Percentiles rank a stretch among this genome's conserved stretches.
phyloP scores from a whole-genome alignment of 2,797 vertebrate species.

The Toxotes lorentzi region DNA sequence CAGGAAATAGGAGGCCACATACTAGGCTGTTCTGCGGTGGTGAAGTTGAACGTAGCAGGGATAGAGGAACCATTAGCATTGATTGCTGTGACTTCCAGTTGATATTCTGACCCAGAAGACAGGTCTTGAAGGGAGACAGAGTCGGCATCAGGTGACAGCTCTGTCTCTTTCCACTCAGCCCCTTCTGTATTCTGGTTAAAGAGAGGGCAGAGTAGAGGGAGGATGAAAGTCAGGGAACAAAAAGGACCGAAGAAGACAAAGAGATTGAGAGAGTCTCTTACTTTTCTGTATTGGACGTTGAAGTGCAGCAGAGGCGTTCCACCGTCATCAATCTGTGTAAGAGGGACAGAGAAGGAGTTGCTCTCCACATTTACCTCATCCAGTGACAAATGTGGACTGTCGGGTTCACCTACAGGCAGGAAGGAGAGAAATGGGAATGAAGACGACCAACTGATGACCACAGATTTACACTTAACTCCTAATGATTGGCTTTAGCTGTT shows the following conservation, averaged over 20 bases:
- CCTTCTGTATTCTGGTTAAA: constrained; percentile 63
- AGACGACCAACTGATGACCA: neutral
- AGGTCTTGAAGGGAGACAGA: constrained; percentile 65
- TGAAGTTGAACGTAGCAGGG: constrained; percentile 70
- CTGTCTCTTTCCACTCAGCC: constrained; percentile 62
- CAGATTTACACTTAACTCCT: neutral
- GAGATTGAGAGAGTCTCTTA: neutral
- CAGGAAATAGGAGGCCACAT: constrained; percentile 3
- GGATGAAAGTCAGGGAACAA: neutral
- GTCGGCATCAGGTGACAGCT: constrained; percentile 23
- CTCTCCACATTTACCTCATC: constrained; percentile 50
- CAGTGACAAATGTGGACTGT: constrained; percentile 62
- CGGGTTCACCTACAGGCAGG: constrained; percentile 74
- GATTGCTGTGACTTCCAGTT: constrained; percentile 67
- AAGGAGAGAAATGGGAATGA: neutral
- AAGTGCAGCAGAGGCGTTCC: constrained; percentile 63
- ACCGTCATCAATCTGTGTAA: constrained; percentile 58
- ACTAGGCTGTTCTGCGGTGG: constrained; percentile 62
- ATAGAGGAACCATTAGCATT: constrained; percentile 78
- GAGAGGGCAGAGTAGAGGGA: neutral
- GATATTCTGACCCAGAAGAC: constrained; percentile 66
- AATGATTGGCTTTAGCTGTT: neutral
- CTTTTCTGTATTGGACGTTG: constrained; percentile 67
- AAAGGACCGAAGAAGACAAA: neutral
- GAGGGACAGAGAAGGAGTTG: constrained; percentile 68